Conservation (phyloP, 2,797 vertebrate species). For the Pseudopleuronectes americanus region DNA sequence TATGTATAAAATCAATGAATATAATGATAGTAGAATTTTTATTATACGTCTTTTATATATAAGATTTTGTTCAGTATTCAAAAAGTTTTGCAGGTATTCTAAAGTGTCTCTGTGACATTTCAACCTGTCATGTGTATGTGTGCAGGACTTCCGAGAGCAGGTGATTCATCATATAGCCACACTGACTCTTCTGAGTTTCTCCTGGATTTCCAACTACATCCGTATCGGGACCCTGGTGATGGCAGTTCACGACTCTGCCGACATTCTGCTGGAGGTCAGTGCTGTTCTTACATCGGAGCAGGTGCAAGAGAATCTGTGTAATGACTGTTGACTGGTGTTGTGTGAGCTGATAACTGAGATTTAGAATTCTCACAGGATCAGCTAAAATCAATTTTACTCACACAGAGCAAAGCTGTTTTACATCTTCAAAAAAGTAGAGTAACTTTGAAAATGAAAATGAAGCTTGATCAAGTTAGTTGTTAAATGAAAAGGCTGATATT, state of each 20-base stretch:
- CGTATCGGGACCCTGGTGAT: constrained; percentile 93
- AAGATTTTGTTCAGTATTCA: not conserved
- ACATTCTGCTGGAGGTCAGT: constrained; percentile 92
- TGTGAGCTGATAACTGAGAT: not conserved
- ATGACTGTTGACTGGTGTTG: not conserved
- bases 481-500: too few relatives aligned
- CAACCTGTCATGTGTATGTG: constrained; percentile 12
- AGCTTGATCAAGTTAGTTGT: too few relatives aligned
- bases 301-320: not conserved
- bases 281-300: not conserved
- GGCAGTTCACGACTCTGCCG: constrained; percentile 89
- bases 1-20: not conserved
- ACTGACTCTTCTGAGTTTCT: constrained; percentile 89
- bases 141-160: constrained; percentile 91
- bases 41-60: not conserved
- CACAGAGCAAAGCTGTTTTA: too few relatives aligned
- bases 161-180: constrained; percentile 93
- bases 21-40: not conserved
- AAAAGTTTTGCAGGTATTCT: not conserved
- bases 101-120: not conserved
- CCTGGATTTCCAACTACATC: constrained; percentile 94
- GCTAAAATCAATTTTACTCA: too few relatives aligned
- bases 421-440: too few relatives aligned
- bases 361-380: not conserved
- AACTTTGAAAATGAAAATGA: too few relatives aligned